Evolutionary conservation across 2,888 invertebrate species (phyloP).

Genomic region (Eupsilia transversa): DNA sequence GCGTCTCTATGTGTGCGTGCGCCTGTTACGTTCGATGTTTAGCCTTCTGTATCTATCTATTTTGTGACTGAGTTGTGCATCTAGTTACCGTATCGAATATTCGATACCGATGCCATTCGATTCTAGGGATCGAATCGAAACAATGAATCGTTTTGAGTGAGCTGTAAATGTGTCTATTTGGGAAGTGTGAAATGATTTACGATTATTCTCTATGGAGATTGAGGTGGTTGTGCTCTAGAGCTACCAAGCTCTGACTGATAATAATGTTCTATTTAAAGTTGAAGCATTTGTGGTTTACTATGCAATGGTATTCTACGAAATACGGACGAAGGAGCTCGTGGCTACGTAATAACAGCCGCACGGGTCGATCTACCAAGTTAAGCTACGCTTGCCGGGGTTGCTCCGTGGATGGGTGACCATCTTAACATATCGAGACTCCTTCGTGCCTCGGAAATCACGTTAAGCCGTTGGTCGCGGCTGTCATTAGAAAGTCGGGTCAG

Average conservation of each 20-base stretch:
- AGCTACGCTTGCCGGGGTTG: too few species aligned
- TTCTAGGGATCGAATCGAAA: conserved; percentile 60
- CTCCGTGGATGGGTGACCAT: too few species aligned
- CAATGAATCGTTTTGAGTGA: conserved; percentile 61
- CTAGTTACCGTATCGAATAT: conserved; percentile 61
- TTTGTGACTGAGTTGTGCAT: conserved; percentile 41
- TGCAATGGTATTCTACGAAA: too few species aligned
- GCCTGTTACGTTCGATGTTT: neutral
- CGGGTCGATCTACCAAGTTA: too few species aligned
- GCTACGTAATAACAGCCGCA: too few species aligned
- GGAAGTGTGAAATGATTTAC: conserved; percentile 58
- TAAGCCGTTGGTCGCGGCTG: too few species aligned
- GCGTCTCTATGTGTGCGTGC: neutral
- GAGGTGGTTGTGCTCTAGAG: conserved; percentile 25
- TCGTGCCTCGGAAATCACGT: too few species aligned
- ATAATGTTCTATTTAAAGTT: neutral
- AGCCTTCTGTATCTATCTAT: conserved; percentile 17
- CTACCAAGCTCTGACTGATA: neutral
- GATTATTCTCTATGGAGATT: conserved; percentile 46
- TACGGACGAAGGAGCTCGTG: too few species aligned
- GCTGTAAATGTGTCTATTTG: conserved; percentile 61
- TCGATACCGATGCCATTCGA: conserved; percentile 43
- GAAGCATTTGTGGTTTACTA: neutral
- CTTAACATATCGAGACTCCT: too few species aligned
- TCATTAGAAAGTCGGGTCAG: too few species aligned